These are phyloP conservation scores for Albula glossodonta DNA, from an alignment of 2,113 vertebrate genomes.

Conservation along the genomic window DNA sequence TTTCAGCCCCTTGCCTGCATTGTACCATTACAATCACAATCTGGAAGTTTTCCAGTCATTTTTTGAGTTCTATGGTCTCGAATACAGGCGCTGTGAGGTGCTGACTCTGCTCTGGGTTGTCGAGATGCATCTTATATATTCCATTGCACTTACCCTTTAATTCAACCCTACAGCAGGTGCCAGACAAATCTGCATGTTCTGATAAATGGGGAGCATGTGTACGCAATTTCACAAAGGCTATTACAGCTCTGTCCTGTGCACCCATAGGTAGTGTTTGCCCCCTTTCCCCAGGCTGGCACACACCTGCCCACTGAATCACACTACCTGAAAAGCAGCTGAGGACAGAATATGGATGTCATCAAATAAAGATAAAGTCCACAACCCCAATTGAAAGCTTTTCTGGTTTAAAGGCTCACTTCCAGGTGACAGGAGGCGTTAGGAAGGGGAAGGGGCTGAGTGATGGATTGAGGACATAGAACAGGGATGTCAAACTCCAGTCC, in stretches of 20 bases:
- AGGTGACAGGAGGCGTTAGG: no score
- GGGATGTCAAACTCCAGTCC: no score
- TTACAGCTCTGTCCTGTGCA: no score
- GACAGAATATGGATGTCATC: not conserved
- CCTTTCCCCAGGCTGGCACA: not conserved
- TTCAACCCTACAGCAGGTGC: not conserved
- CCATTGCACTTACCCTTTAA: not conserved
- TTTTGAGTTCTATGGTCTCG: not conserved
- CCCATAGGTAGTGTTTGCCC: not conserved
- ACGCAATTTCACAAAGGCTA: no score
- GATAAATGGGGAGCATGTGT: not conserved
- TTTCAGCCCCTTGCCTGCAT: no score
- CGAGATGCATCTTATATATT: not conserved
- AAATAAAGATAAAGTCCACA: not conserved
- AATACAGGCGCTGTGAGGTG: not conserved
- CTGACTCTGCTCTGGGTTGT: not conserved
- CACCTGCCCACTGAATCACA: not conserved
- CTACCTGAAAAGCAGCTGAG: not conserved
- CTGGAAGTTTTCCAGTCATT: not conserved
- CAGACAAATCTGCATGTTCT: not conserved
- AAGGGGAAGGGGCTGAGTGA: not conserved
- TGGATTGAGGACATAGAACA: not conserved
- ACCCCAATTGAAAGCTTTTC: not conserved
- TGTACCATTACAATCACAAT: not conserved
- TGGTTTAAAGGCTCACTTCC: not conserved